Conservation (phyloP, 2,797 vertebrate genomes). For the Sparidentex hasta region DNA sequence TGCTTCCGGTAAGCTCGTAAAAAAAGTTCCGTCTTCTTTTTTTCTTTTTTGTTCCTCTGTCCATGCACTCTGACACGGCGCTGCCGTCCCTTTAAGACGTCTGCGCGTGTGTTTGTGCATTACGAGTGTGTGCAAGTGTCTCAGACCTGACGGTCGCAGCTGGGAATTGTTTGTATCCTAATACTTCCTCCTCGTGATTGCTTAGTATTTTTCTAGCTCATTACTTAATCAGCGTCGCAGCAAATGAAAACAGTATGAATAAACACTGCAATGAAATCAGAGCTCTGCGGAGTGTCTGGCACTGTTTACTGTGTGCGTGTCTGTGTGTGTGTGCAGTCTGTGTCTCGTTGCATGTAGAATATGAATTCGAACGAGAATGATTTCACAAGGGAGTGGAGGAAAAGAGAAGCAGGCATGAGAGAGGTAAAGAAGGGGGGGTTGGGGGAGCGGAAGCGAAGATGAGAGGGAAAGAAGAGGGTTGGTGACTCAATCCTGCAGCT, state of each 20-base stretch:
- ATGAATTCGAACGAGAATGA: slow-evolving; percentile 71
- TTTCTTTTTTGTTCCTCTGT: slow-evolving; percentile 7
- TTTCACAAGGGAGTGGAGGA: slow-evolving; percentile 57
- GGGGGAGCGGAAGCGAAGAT: slow-evolving; percentile 41
- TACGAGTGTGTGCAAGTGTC: background rate
- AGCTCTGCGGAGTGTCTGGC: slow-evolving; percentile 52
- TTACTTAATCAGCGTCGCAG: slow-evolving; percentile 63
- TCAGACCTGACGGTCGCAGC: slow-evolving; percentile 27
- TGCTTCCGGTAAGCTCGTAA: slow-evolving; percentile 87
- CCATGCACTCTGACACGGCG: slow-evolving; percentile 9
- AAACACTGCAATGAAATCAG: slow-evolving; percentile 50
- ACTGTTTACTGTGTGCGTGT: slow-evolving; percentile 31
- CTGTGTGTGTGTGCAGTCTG: slow-evolving; percentile 30
- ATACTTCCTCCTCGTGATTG: slow-evolving; percentile 49
- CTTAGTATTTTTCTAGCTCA: slow-evolving; percentile 59
- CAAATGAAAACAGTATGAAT: slow-evolving; percentile 59
- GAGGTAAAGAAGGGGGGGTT: slow-evolving; percentile 22
- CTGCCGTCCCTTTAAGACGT: background rate
- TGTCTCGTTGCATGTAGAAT: slow-evolving; percentile 51
- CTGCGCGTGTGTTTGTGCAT: slow-evolving; percentile 1
- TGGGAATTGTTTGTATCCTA: slow-evolving; percentile 45
- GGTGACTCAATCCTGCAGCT: slow-evolving; percentile 86
- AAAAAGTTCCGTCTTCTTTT: slow-evolving; percentile 7
- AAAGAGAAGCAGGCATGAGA: slow-evolving; percentile 52
- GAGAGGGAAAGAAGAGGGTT: slow-evolving; percentile 53